Conservation (phyloP, 1,140 invertebrate species). For the Drosophila prosaltans region DNA sequence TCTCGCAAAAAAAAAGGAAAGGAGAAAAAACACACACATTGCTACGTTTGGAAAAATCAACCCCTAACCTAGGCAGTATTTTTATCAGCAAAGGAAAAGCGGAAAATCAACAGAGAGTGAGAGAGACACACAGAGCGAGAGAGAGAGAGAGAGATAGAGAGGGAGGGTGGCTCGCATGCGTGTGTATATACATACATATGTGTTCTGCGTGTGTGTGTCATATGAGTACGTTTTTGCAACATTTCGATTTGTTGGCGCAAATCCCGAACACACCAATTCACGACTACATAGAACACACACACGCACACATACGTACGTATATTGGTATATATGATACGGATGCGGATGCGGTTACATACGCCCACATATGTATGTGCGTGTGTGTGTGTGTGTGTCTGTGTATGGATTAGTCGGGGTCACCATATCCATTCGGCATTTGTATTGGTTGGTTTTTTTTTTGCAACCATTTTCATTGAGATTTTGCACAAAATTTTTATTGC, state of each 20-base stretch:
- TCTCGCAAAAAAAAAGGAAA: slow-evolving; percentile 63
- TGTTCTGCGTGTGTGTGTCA: slow-evolving; percentile 44
- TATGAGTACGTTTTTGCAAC: slow-evolving; percentile 78
- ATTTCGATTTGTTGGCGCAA: slow-evolving; percentile 76
- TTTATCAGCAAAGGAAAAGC: slow-evolving; percentile 53
- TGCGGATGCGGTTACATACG: slow-evolving; percentile 57
- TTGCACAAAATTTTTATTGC: neutral
- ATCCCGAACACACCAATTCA: slow-evolving; percentile 49
- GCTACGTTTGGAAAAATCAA: slow-evolving; percentile 74
- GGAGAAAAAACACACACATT: slow-evolving; percentile 61
- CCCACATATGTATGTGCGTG: slow-evolving; percentile 69
- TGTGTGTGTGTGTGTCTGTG: neutral
- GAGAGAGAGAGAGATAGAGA: slow-evolving; percentile 29
- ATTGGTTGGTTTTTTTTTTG: slow-evolving; percentile 46
- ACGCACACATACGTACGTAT: slow-evolving; percentile 35
- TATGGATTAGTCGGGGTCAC: slow-evolving; percentile 62
- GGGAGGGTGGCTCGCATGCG: slow-evolving; percentile 49
- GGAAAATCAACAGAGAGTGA: slow-evolving; percentile 37
- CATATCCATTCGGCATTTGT: slow-evolving; percentile 52
- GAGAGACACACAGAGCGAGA: slow-evolving; percentile 30
- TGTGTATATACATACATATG: slow-evolving; percentile 50
- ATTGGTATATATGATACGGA: slow-evolving; percentile 15
- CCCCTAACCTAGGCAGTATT: slow-evolving; percentile 59
- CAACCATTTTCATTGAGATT: slow-evolving; percentile 7
- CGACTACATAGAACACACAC: slow-evolving; percentile 10